Evolutionary conservation across 2,888 invertebrate genomes (phyloP).

Genomic region (Prosopocoilus inquinatus): DNA sequence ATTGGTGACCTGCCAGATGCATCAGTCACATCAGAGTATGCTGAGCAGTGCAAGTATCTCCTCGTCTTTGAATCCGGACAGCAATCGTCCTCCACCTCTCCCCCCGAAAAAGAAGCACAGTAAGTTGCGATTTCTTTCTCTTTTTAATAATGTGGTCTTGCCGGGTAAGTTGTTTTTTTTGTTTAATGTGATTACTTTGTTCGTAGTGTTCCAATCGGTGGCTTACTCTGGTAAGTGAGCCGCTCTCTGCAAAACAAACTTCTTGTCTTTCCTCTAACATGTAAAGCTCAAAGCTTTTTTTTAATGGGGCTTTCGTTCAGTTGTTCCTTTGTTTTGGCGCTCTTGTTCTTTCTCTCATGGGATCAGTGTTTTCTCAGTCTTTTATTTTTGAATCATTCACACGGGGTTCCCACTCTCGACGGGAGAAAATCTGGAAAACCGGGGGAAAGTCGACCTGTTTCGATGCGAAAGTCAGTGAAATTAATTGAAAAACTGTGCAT

Average conservation of each 20-base stretch:
- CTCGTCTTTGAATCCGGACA: constrained; percentile 40
- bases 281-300: constrained; percentile 4
- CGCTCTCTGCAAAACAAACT: constrained; percentile 40
- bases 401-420: too few relatives aligned
- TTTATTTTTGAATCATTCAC: not conserved
- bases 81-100: constrained; percentile 81
- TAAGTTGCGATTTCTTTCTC: constrained; percentile 61
- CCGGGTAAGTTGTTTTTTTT: constrained; percentile 40
- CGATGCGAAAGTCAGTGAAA: too few relatives aligned
- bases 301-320: constrained; percentile 4
- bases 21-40: constrained; percentile 46
- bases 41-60: constrained; percentile 35
- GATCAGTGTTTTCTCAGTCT: too few relatives aligned
- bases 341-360: not conserved
- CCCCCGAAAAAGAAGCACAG: constrained; percentile 94
- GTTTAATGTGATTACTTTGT: constrained; percentile 44
- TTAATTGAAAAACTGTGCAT: too few relatives aligned
- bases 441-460: too few relatives aligned
- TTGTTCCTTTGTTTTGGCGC: constrained; percentile 7
- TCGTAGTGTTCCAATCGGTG: constrained; percentile 92
- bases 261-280: constrained; percentile 14
- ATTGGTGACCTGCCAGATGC: constrained; percentile 48
- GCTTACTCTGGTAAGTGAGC: constrained; percentile 91
- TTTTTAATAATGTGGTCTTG: too few relatives aligned
- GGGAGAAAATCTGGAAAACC: too few relatives aligned